These are phyloP conservation scores for Halichoerus grypus DNA, from an alignment of 2,113 vertebrate genomes.

Conservation along the genomic window DNA sequence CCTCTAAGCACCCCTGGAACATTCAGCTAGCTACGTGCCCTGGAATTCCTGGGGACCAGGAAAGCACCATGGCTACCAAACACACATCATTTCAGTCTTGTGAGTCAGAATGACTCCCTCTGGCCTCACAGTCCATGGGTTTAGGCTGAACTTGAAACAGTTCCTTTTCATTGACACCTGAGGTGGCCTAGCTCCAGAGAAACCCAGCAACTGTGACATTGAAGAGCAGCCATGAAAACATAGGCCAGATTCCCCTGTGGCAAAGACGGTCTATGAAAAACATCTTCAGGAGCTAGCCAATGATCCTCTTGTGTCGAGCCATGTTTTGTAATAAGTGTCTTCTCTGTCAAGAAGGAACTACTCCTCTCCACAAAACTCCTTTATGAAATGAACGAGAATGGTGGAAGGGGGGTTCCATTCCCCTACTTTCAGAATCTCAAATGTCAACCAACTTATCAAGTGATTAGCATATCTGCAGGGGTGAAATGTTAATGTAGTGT, in stretches of 20 bases:
- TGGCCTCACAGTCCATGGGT: not conserved
- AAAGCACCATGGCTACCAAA: fast-evolving
- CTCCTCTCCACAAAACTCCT: not conserved
- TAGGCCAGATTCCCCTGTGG: not conserved
- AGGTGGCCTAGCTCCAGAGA: not conserved
- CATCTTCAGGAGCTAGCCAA: not conserved
- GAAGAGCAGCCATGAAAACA: not conserved
- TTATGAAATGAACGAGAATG: not conserved
- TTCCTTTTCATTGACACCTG: not conserved
- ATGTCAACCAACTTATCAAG: not conserved
- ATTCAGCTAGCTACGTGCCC: not conserved
- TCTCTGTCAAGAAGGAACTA: not conserved
- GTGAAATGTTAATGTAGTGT: not conserved
- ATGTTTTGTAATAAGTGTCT: not conserved
- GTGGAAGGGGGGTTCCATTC: not conserved
- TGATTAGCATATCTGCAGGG: not conserved
- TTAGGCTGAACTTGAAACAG: not conserved
- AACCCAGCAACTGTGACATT: not conserved
- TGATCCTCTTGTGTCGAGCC: not conserved
- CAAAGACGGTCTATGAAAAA: constrained; percentile 22
- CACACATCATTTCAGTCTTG: not conserved
- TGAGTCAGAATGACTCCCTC: not conserved
- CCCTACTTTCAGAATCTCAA: not conserved
- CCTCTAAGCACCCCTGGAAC: not conserved
- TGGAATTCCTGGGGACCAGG: not conserved